These are phyloP conservation scores for Chymomyza costata DNA, from an alignment of 1,140 invertebrate species.

Conservation along the genomic window DNA sequence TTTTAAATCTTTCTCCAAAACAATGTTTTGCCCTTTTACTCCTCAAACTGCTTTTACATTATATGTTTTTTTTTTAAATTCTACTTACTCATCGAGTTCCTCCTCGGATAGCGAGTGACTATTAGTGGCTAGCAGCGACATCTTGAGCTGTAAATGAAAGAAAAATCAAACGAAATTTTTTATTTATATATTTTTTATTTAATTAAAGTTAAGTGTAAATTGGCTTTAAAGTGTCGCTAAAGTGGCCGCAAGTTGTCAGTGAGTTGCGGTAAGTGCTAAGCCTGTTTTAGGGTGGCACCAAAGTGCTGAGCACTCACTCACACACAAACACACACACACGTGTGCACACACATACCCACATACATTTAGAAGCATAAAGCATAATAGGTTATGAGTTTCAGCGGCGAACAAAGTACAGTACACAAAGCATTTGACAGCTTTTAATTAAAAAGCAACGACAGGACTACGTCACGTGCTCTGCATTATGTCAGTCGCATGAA, in stretches of 20 bases:
- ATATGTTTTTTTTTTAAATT: background rate
- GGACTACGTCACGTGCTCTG: constrained; percentile 45
- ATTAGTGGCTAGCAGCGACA: constrained; percentile 58
- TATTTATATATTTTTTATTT: background rate
- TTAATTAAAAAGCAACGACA: constrained; percentile 61
- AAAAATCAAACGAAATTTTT: background rate
- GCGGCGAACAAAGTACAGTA: constrained; percentile 9
- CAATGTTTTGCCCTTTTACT: no score
- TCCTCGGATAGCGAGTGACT: constrained; percentile 76
- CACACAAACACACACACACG: background rate
- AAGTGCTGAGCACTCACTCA: no score
- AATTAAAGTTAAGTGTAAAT: constrained; percentile 1
- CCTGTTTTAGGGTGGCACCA: constrained; percentile 8
- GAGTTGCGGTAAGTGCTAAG: constrained; percentile 19
- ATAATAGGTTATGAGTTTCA: constrained; percentile 24
- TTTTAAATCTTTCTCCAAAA: background rate
- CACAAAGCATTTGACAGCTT: constrained; percentile 60
- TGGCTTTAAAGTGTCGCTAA: background rate
- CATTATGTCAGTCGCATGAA: constrained; percentile 9
- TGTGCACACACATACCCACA: constrained; percentile 3
- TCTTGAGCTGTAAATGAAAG: constrained; percentile 32
- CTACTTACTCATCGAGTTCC: constrained; percentile 77
- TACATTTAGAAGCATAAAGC: constrained; percentile 25
- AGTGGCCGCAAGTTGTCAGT: constrained; percentile 21
- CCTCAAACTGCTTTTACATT: no score